Evolutionary conservation across 1,140 invertebrate species (phyloP).

Genomic region (Thaumatotibia leucotreta): DNA sequence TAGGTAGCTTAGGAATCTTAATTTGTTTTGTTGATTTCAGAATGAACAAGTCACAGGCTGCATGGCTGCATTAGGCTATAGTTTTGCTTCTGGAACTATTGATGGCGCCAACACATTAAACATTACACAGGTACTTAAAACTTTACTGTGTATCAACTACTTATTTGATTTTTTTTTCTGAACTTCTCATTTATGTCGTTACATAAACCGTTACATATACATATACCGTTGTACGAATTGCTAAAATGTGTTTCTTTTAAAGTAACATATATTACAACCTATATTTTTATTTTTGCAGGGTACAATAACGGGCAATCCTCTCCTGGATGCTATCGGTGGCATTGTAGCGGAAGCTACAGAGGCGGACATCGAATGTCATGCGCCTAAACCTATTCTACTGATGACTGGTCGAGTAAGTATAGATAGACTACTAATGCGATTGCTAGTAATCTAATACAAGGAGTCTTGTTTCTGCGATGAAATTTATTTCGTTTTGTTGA

Average conservation of each 20-base stretch:
- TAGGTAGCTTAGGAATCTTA: too few relatives aligned
- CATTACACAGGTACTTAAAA: slow-evolving; percentile 82
- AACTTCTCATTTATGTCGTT: too few relatives aligned
- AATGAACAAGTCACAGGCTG: slow-evolving; percentile 83
- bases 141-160: neutral
- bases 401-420: slow-evolving; percentile 89
- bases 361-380: slow-evolving; percentile 84
- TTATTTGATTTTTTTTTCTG: too few relatives aligned
- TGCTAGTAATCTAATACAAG: neutral
- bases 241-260: too few relatives aligned
- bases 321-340: slow-evolving; percentile 86
- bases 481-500: too few relatives aligned
- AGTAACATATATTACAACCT: too few relatives aligned
- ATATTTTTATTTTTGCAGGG: slow-evolving; percentile 70
- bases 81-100: slow-evolving; percentile 95
- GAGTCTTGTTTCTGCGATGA: too few relatives aligned
- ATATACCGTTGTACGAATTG: too few relatives aligned
- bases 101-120: slow-evolving; percentile 94
- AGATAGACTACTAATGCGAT: neutral
- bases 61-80: slow-evolving; percentile 92
- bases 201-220: too few relatives aligned
- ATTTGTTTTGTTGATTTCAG: slow-evolving; percentile 30
- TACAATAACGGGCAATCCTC: slow-evolving; percentile 82
- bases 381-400: slow-evolving; percentile 91
- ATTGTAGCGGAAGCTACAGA: slow-evolving; percentile 82